Conservation (phyloP, 1,140 invertebrate species). For the Plutomurus gul region DNA sequence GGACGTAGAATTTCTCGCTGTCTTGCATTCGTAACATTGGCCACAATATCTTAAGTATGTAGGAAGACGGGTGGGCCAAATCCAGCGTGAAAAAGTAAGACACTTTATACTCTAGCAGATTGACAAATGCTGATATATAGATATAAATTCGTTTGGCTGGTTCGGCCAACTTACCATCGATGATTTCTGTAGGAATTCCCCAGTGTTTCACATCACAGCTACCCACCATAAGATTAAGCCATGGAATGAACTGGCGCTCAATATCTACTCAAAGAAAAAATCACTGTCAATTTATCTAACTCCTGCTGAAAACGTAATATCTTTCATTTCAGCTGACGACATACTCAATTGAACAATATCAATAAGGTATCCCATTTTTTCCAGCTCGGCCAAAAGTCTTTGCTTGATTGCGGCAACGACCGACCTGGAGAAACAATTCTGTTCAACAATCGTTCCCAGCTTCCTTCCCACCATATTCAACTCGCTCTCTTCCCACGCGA, state of each 20-base stretch:
- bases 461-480: neutral
- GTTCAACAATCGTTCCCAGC: neutral
- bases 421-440: neutral
- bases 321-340: neutral
- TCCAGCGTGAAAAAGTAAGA: neutral
- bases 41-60: neutral
- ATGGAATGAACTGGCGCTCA: slow-evolving; percentile 10
- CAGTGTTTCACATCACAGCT: neutral
- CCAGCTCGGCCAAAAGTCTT: neutral
- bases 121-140: slow-evolving; percentile 7
- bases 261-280: slow-evolving; percentile 28
- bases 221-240: slow-evolving; percentile 8
- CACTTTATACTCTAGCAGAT: neutral
- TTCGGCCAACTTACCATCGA: neutral
- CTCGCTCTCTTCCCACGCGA: neutral
- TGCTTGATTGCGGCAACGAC: neutral
- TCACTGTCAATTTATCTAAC: slow-evolving; percentile 25
- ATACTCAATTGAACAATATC: slow-evolving; percentile 16
- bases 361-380: neutral
- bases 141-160: neutral
- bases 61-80: neutral
- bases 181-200: neutral
- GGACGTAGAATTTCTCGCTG: neutral
- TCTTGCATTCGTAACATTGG: neutral
- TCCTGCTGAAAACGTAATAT: slow-evolving; percentile 5